These are phyloP conservation scores for Fratercula arctica DNA, from an alignment of 2,797 vertebrate genomes.

Conservation along the genomic window DNA sequence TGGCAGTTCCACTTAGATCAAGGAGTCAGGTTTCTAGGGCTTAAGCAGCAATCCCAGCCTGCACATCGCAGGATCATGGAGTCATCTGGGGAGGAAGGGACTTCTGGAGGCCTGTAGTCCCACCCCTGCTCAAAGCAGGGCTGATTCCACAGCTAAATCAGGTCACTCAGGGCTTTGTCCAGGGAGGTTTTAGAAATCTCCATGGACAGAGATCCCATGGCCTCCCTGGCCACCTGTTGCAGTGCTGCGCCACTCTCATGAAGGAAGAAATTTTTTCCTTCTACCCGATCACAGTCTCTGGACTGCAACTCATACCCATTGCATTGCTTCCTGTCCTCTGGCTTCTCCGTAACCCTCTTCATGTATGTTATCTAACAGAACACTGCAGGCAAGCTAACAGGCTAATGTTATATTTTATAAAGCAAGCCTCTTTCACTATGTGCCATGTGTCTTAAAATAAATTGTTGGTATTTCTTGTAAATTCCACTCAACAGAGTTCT, in stretches of 20 bases:
- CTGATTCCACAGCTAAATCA: not conserved
- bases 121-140: not conserved
- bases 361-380: not conserved
- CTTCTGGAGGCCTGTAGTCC: not conserved
- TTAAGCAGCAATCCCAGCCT: not conserved
- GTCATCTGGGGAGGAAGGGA: not conserved
- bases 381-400: not conserved
- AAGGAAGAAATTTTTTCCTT: not conserved
- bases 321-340: not conserved
- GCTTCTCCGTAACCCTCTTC: not conserved
- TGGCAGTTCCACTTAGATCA: not conserved
- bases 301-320: not conserved
- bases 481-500: rapidly evolving
- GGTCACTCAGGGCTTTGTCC: not conserved
- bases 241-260: not conserved
- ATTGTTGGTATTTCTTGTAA: not conserved
- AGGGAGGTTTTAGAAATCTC: not conserved
- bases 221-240: not conserved
- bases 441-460: not conserved
- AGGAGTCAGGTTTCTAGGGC: not conserved
- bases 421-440: not conserved
- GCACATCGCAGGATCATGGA: rapidly evolving
- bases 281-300: not conserved
- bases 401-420: not conserved
- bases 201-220: not conserved